phyloP scores from a whole-genome alignment of 1,140 invertebrate genomes.

The Chymomyza costata region DNA sequence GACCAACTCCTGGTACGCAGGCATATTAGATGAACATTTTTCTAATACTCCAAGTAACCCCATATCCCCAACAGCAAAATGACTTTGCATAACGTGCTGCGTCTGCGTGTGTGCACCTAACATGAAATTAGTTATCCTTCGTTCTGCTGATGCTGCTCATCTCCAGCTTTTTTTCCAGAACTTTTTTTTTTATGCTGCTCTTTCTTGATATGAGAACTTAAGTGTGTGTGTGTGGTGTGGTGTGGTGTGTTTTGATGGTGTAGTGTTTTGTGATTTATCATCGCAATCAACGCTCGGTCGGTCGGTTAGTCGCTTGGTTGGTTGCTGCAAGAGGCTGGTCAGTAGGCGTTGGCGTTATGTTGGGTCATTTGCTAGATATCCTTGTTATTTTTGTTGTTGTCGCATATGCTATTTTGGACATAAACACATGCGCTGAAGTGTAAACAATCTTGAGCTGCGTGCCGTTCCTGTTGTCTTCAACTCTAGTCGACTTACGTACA shows the following conservation, averaged over 20 bases:
- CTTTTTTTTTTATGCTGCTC: background rate
- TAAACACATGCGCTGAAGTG: constrained; percentile 24
- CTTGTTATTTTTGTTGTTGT: background rate
- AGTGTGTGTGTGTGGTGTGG: background rate
- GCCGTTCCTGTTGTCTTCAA: background rate
- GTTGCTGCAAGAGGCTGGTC: too few species aligned
- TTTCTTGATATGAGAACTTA: too few species aligned
- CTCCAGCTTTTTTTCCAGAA: too few species aligned
- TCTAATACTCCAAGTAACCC: too few species aligned
- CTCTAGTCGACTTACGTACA: background rate
- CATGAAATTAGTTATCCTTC: constrained; percentile 62
- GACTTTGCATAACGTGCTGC: constrained; percentile 21
- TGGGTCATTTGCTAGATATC: background rate
- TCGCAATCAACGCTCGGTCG: constrained; percentile 26
- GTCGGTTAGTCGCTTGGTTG: too few species aligned
- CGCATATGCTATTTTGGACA: background rate
- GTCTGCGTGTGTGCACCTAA: constrained; percentile 49
- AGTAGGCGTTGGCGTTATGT: too few species aligned
- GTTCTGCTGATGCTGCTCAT: too few species aligned
- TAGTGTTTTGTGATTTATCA: constrained; percentile 31
- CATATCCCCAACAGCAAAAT: constrained; percentile 16
- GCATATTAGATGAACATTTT: too few species aligned
- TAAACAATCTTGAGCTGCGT: constrained; percentile 25
- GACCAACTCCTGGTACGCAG: too few species aligned
- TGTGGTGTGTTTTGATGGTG: background rate